Evolutionary conservation across 2,888 invertebrate genomes (phyloP).

Genomic region (Amphipyra tragopoginis): DNA sequence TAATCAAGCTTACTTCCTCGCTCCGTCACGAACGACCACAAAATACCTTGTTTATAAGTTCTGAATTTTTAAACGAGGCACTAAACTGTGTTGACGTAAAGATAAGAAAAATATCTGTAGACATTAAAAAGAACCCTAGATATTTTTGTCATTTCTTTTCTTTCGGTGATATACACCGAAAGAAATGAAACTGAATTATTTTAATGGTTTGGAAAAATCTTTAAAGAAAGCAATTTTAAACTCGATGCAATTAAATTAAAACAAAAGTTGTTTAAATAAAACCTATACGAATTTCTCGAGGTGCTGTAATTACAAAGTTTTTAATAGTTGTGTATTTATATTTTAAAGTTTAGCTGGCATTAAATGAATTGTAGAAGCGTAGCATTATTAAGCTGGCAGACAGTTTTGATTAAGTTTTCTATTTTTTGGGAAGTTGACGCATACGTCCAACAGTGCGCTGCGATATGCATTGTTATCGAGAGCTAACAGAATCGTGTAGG

Average conservation of each 20-base stretch:
- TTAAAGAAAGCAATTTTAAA: slow-evolving; percentile 18
- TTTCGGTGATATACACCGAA: no score
- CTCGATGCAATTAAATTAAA: background rate
- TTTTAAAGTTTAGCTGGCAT: background rate
- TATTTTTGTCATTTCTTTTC: background rate
- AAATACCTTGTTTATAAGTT: background rate
- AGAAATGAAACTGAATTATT: background rate
- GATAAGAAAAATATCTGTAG: background rate
- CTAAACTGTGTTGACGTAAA: background rate
- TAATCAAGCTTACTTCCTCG: background rate
- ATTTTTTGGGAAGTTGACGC: no score
- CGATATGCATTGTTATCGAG: no score
- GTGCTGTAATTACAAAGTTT: slow-evolving; percentile 10
- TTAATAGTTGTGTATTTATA: background rate
- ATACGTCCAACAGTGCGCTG: no score
- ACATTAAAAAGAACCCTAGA: no score
- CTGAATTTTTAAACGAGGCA: background rate
- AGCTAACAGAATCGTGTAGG: no score
- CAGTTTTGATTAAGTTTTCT: no score
- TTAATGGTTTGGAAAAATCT: background rate
- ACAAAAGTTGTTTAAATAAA: background rate
- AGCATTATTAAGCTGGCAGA: background rate
- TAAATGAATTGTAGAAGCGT: background rate
- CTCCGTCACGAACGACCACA: background rate
- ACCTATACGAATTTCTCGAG: slow-evolving; percentile 8